These are phyloP conservation scores for Salvelinus alpinus DNA, from an alignment of 2,113 vertebrate genomes.

Conservation along the genomic window DNA sequence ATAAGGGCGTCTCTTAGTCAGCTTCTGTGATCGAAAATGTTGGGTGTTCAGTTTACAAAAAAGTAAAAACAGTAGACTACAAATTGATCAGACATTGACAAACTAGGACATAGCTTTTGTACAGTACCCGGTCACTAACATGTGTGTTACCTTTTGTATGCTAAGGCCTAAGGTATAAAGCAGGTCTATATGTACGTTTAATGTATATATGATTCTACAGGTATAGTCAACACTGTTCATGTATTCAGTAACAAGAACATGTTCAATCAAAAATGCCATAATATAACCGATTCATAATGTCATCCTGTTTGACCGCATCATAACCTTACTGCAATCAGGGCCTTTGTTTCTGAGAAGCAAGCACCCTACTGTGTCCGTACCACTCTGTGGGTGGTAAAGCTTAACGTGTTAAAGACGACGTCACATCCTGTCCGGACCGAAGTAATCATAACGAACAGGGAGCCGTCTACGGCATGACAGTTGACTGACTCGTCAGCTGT, in stretches of 20 bases:
- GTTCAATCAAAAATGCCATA: background rate
- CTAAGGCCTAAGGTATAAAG: background rate
- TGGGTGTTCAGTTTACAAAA: background rate
- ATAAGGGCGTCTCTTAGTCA: background rate
- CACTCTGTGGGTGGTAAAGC: background rate
- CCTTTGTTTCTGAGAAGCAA: background rate
- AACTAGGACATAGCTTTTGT: background rate
- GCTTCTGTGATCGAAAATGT: slow-evolving; percentile 1
- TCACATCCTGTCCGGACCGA: slow-evolving; percentile 12
- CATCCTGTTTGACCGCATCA: background rate
- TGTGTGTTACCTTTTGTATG: background rate
- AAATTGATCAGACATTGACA: background rate
- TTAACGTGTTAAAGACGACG: slow-evolving; percentile 7
- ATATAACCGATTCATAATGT: background rate
- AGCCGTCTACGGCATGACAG: background rate
- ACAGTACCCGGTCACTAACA: background rate
- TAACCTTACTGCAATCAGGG: background rate
- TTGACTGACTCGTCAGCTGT: background rate
- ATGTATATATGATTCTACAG: background rate
- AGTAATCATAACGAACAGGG: background rate
- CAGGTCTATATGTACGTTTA: background rate
- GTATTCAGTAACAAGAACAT: background rate
- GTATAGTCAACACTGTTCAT: background rate
- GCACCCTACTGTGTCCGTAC: too few species aligned
- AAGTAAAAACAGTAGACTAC: background rate